These are phyloP conservation scores for Chrosomus eos DNA, from an alignment of 2,797 vertebrate genomes.

Conservation along the genomic window DNA sequence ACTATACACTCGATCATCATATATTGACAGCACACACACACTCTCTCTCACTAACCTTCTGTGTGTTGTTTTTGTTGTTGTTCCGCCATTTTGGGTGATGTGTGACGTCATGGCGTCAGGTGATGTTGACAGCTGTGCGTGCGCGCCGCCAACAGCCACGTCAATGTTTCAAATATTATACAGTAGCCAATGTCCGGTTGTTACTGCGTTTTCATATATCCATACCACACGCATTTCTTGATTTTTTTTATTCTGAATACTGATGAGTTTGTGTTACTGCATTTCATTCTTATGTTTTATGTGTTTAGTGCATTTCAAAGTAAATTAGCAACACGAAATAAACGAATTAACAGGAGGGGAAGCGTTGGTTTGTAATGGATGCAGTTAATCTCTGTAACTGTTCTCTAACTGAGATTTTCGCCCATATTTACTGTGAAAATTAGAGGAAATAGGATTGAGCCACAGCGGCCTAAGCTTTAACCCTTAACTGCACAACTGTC, in stretches of 20 bases:
- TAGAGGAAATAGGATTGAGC: not conserved
- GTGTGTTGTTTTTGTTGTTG: slow-evolving; percentile 32
- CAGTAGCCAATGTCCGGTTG: not conserved
- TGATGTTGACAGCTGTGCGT: slow-evolving; percentile 48
- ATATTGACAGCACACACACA: not conserved
- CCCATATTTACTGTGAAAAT: not conserved
- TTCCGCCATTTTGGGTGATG: slow-evolving; percentile 50
- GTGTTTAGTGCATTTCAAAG: not conserved
- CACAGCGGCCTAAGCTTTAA: not conserved
- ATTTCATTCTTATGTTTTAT: too few species aligned
- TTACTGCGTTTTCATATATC: not conserved
- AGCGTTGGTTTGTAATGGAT: not conserved
- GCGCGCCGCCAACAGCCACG: slow-evolving; percentile 48
- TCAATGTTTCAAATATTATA: slow-evolving; percentile 42
- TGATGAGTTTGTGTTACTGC: not conserved
- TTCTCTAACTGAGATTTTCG: not conserved
- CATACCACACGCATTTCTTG: not conserved
- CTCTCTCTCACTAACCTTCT: not conserved
- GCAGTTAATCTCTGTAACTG: too few species aligned
- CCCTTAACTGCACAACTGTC: not conserved
- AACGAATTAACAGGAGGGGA: not conserved
- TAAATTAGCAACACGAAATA: not conserved
- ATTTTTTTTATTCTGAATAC: not conserved
- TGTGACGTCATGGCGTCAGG: slow-evolving; percentile 44
- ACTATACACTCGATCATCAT: too few species aligned